Evolutionary conservation across 2,113 vertebrate genomes (phyloP).

Genomic region (Myotis lucifugus): DNA sequence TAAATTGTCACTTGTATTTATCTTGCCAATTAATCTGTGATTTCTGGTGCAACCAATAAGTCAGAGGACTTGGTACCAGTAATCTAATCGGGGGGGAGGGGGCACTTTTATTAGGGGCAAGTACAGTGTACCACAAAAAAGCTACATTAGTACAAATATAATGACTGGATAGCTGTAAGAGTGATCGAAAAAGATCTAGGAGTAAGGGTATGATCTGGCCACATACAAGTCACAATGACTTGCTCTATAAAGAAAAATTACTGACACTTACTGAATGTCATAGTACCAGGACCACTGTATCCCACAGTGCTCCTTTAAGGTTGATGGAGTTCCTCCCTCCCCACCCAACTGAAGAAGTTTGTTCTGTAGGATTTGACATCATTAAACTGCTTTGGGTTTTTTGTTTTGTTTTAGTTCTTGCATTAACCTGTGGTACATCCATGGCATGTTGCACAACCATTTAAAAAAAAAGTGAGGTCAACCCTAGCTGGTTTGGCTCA

Average conservation of each 20-base stretch:
- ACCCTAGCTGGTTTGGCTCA: no score
- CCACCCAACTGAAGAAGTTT: neutral
- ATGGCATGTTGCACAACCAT: neutral
- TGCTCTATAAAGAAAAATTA: neutral
- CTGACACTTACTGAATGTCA: neutral
- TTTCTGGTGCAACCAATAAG: neutral
- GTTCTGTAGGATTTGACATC: neutral
- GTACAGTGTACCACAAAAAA: neutral
- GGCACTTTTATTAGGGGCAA: neutral
- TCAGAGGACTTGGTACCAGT: neutral
- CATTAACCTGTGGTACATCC: neutral
- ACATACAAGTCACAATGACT: neutral
- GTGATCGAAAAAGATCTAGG: neutral
- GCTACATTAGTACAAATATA: neutral
- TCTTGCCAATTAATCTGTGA: slow-evolving; percentile 3
- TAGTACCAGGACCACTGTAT: neutral
- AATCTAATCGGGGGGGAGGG: neutral
- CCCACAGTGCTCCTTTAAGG: neutral
- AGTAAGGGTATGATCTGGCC: neutral
- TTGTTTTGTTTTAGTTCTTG: neutral
- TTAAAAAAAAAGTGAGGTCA: neutral
- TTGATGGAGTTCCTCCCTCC: neutral
- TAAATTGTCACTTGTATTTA: slow-evolving; percentile 32
- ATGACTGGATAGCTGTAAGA: neutral
- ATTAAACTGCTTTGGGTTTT: neutral